phyloP scores from a whole-genome alignment of 2,888 invertebrate genomes.

The Biston betularia region DNA sequence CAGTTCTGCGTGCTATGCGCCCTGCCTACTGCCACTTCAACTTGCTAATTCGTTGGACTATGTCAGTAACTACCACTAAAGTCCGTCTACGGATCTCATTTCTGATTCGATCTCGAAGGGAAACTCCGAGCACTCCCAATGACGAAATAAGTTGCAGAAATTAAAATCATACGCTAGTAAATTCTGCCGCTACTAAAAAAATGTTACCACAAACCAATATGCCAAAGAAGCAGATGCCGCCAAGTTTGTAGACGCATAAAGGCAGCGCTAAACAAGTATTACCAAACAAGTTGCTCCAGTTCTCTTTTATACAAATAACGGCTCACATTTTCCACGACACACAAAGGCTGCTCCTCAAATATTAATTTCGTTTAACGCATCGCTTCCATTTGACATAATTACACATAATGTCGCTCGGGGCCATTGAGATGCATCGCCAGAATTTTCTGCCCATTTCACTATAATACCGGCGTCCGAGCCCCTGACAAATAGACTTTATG shows the following conservation, averaged over 20 bases:
- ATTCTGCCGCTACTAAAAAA: background rate
- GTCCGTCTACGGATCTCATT: too few relatives aligned
- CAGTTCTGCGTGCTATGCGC: too few relatives aligned
- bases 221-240: conserved; percentile 11
- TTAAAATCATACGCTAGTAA: background rate
- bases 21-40: too few relatives aligned
- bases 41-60: too few relatives aligned
- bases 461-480: conserved; percentile 63
- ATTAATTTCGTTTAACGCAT: conserved; percentile 58
- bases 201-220: conserved; percentile 7
- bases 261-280: conserved; percentile 25
- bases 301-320: conserved; percentile 30
- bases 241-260: conserved; percentile 18
- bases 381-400: conserved; percentile 66
- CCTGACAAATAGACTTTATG: conserved; percentile 74
- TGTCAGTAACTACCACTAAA: too few relatives aligned
- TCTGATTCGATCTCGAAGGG: too few relatives aligned
- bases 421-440: conserved; percentile 70
- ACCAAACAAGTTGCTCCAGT: conserved; percentile 36
- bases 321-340: conserved; percentile 11
- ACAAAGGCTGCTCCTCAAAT: conserved; percentile 31
- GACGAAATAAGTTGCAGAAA: background rate
- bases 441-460: conserved; percentile 80
- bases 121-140: background rate
- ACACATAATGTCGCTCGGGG: conserved; percentile 62